Conservation (phyloP, 2,113 vertebrate genomes). For the Syrmaticus mikado region DNA sequence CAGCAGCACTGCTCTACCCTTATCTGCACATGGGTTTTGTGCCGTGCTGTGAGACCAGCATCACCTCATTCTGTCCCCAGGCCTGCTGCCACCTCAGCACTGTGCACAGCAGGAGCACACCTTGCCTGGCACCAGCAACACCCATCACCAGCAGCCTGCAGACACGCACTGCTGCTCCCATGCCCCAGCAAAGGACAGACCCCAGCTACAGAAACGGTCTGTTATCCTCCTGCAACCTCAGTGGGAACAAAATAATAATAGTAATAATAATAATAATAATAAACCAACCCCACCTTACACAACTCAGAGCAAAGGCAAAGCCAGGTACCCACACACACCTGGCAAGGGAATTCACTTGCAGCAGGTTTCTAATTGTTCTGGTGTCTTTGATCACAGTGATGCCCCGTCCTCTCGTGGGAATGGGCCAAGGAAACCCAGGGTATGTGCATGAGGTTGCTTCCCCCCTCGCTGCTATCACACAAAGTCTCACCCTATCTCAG, state of each 20-base stretch:
- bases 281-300: background rate
- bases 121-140: background rate
- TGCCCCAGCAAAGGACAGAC: background rate
- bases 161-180: too few relatives aligned
- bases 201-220: background rate
- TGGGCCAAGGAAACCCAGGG: background rate
- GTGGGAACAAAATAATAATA: background rate
- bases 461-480: background rate
- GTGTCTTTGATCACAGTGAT: background rate
- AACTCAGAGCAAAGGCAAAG: background rate
- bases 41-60: background rate
- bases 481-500: background rate
- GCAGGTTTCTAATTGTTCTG: background rate
- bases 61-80: background rate
- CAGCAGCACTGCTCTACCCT: background rate
- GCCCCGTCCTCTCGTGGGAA: background rate
- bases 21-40: rapidly evolving
- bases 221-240: background rate
- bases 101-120: background rate
- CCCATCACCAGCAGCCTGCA: background rate
- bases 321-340: rapidly evolving
- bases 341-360: background rate
- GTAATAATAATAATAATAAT: background rate
- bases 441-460: background rate
- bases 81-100: background rate